Evolutionary conservation across 1,140 invertebrate genomes (phyloP).

Genomic region (Aphaenogaster floridana): DNA sequence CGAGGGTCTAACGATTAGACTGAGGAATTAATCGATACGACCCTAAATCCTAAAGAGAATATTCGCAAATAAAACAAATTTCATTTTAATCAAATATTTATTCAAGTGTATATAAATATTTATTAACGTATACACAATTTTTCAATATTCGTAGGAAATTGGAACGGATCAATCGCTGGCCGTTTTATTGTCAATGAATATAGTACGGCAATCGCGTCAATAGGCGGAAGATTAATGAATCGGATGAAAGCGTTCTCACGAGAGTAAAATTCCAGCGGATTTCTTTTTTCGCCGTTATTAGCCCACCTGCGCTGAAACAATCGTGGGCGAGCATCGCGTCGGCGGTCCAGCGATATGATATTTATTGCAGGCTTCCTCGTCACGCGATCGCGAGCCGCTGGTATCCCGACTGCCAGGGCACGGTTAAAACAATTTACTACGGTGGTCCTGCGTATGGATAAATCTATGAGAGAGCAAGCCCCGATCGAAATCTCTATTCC

Average conservation of each 20-base stretch:
- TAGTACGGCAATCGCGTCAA: background rate
- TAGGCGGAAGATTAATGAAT: conserved; percentile 26
- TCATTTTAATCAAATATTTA: background rate
- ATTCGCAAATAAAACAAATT: background rate
- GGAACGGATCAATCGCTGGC: background rate
- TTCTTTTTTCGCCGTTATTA: conserved; percentile 20
- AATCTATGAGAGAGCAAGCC: conserved; percentile 40
- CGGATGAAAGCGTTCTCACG: background rate
- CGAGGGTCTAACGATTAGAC: background rate
- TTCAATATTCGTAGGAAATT: background rate
- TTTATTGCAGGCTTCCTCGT: conserved; percentile 74
- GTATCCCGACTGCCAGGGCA: conserved; percentile 48
- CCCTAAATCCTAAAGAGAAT: background rate
- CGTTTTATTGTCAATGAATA: background rate
- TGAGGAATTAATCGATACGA: background rate
- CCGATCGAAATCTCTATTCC: background rate
- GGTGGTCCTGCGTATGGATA: conserved; percentile 20
- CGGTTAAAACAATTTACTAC: conserved; percentile 60
- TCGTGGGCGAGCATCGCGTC: conserved; percentile 38
- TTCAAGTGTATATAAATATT: background rate
- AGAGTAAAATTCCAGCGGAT: background rate
- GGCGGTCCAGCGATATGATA: conserved; percentile 46
- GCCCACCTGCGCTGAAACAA: conserved; percentile 23
- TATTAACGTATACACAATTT: background rate
- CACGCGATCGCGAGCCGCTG: conserved; percentile 71